Conservation (phyloP, 2,113 vertebrate species). For the Cyanoramphus novaezelandiae region DNA sequence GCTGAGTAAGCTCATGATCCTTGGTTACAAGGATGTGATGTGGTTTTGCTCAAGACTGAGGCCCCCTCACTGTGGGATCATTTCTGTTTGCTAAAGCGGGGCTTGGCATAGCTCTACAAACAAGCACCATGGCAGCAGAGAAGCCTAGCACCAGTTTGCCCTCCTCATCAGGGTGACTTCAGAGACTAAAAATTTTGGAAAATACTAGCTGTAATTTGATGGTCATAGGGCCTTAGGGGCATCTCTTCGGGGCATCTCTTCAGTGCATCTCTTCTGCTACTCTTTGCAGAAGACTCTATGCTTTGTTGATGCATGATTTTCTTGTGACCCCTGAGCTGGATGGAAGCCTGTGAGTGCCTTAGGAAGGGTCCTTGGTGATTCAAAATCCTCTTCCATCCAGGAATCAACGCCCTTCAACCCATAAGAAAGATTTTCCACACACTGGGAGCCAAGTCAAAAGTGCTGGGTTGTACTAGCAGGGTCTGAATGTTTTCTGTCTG, state of each 20-base stretch:
- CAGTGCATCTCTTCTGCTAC: not conserved
- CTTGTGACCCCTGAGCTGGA: not conserved
- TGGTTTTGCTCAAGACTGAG: not conserved
- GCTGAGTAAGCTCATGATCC: not conserved
- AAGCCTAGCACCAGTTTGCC: not conserved
- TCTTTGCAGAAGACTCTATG: not conserved
- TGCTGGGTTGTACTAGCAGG: not conserved
- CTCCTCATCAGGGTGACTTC: not conserved
- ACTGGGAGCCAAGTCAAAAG: not conserved
- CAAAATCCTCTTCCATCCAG: not conserved
- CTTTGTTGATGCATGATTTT: not conserved
- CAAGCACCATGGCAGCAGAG: not conserved
- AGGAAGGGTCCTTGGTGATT: not conserved
- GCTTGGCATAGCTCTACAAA: not conserved
- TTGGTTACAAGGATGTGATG: not conserved
- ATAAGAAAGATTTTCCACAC: not conserved
- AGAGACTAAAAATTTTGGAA: not conserved
- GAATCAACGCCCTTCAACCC: not conserved
- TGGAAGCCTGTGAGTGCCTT: not conserved
- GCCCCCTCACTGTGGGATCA: not conserved
- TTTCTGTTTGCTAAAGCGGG: not conserved
- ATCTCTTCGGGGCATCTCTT: not conserved
- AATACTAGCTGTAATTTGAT: not conserved
- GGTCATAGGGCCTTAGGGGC: not conserved
- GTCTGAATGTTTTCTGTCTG: not conserved